Evolutionary conservation across 2,888 invertebrate genomes (phyloP).

Genomic region (Drosophila suboccidentalis): DNA sequence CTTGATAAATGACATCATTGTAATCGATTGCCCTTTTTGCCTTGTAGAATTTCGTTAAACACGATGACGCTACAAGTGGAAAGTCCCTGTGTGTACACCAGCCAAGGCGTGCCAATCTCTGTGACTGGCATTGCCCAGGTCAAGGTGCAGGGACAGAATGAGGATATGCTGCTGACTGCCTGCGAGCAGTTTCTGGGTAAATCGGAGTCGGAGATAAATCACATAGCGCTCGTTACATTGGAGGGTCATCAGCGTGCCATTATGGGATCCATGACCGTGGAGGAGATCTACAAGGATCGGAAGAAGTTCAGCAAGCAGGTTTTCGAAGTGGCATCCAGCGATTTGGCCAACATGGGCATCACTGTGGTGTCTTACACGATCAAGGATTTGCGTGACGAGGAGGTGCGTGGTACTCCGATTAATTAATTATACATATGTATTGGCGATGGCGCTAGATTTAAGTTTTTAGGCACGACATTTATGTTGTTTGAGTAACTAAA

Average conservation of each 20-base stretch:
- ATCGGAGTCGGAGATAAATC: slow-evolving; percentile 94
- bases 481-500: slow-evolving; percentile 70
- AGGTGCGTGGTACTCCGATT: slow-evolving; percentile 88
- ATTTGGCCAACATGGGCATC: slow-evolving; percentile 98
- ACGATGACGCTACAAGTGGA: slow-evolving; percentile 99
- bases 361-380: slow-evolving; percentile 97
- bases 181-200: slow-evolving; percentile 98
- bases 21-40: background rate
- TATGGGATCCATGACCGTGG: slow-evolving; percentile 98
- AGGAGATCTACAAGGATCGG: slow-evolving; percentile 97
- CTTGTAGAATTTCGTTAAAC: slow-evolving; percentile 95
- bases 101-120: slow-evolving; percentile 98
- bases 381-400: slow-evolving; percentile 97
- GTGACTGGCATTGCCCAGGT: slow-evolving; percentile 99
- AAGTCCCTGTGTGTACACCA: slow-evolving; percentile 97
- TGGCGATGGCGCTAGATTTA: slow-evolving; percentile 1
- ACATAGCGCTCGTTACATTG: slow-evolving; percentile 95
- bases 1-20: slow-evolving; percentile 32
- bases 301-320: slow-evolving; percentile 98
- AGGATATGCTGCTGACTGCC: slow-evolving; percentile 92
- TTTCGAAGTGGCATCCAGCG: slow-evolving; percentile 97
- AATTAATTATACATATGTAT: background rate
- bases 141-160: slow-evolving; percentile 91
- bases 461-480: background rate
- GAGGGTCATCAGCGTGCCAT: slow-evolving; percentile 98